Base-by-base conservation (phyloP, 2,888 invertebrate species). In the Oasisia sp. region DNA sequence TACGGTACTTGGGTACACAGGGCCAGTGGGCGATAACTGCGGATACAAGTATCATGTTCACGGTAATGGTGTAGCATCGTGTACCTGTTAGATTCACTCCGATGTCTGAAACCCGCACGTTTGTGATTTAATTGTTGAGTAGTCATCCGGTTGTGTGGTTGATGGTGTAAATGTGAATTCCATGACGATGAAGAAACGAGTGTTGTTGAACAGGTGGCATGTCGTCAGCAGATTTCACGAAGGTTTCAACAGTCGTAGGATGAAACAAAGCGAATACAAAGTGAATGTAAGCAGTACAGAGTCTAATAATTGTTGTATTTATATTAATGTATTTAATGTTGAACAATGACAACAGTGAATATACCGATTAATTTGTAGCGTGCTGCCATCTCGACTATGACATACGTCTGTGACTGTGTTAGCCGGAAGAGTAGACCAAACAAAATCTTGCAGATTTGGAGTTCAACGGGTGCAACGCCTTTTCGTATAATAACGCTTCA, bases 11-110 rank as follows among this genome's bases (percentile, higher is more conserved):
- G 19, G 7, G 32, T 32, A 32, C 38, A 1, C 14, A 7, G 74
- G 74, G 19, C 27, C 74, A 74, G 27, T 74, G 74, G 74, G 74
- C 74, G 74, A 74, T 74, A 74, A 74, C 74, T 27, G 74, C 74
- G 74, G 74, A 74, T 74, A 19, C 19, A 74, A 19, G 74, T 74
- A n/a, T 74, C 14, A 74, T 74, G 74, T 74, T 74, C 74, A 27
- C 27, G 27, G 74, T 74, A 74, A 74, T 27, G 74, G n/a, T 27
- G 74, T 27, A 74, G 27, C n/a, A 74, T 74, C 8, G 44, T 91
- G 91, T 89, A 92, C 93, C 92, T 58, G 93, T 93, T 45, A 93
- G 91, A 90, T 93, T 93, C 32, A 93, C 93, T 92, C 93, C 93
- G 74, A 93, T 93, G n/a, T 93, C 93, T 93, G 89, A 74, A 74